A percentile compares a stretch with the other conserved stretches of the same genome.
phyloP scores from a whole-genome alignment of 2,797 vertebrate species.

The Pangasius sanitwongsei region DNA sequence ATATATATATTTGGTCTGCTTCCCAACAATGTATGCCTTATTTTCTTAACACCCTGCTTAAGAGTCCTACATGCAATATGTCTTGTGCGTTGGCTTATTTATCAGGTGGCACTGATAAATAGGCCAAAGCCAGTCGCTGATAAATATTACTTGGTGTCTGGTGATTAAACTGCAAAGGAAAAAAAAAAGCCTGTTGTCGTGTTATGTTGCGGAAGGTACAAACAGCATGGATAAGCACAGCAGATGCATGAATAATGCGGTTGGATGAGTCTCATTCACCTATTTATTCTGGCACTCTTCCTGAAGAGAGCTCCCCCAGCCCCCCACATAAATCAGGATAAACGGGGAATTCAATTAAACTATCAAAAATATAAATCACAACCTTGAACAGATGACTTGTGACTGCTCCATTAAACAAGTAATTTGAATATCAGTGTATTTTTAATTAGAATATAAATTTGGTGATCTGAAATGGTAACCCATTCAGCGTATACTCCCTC shows the following conservation, averaged over 20 bases:
- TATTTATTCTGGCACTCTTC: slow-evolving; percentile 20
- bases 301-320: slow-evolving; percentile 11
- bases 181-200: slow-evolving; percentile 10
- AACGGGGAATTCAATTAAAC: slow-evolving; percentile 23
- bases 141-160: slow-evolving; percentile 10
- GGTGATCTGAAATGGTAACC: not conserved
- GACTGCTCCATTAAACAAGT: slow-evolving; percentile 13
- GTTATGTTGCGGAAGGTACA: slow-evolving; percentile 23
- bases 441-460: not conserved
- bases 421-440: not conserved
- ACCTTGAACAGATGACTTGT: not conserved
- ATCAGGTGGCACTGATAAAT: slow-evolving; percentile 22
- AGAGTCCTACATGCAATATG: not conserved
- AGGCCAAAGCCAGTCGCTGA: slow-evolving; percentile 7
- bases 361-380: slow-evolving; percentile 14
- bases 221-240: slow-evolving; percentile 23
- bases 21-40: not conserved
- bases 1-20: not conserved
- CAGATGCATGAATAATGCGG: slow-evolving; percentile 47
- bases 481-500: not conserved
- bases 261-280: slow-evolving; percentile 36
- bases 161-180: slow-evolving; percentile 9
- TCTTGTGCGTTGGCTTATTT: slow-evolving; percentile 12
- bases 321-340: slow-evolving; percentile 13
- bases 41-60: slow-evolving; percentile 18